Base-by-base conservation (phyloP, 2,113 vertebrate species). In the Pelobates fuscus region DNA sequence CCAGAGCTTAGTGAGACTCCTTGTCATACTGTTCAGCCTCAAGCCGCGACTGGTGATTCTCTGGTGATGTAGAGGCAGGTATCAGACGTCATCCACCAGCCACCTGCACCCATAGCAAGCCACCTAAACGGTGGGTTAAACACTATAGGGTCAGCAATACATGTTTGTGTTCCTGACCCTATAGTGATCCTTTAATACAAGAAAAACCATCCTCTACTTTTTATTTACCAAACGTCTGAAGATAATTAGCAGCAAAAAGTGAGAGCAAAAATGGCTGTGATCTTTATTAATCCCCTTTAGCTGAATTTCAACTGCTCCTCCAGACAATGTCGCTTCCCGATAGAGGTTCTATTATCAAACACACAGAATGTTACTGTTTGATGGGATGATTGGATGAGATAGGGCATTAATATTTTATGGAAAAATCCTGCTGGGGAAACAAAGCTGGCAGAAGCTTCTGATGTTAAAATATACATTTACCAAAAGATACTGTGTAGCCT, bases 401-500 rank as follows among this genome's bases (percentile, higher is more conserved):
- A 17, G 52, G n/a, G 8, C 12, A 59, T 61, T 18, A 61, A 30
- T 30, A 30, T 61, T 61, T 29, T 61, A 61, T 61, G 26, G 26
- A n/a, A 30, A n/a, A 61, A 29, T 29, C 26, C 26, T 61, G 59
- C 27, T 61, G 59, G 59, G 52, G 59, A 61, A n/a, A 59, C 57
- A 25, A 27, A 17, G 57, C 57, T 17, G 12, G 2, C 57, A 11
- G 23, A 15, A 18, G 26, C 7, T 2, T 20, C 12, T 18, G 14
- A 14, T 15, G 25, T 61, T 30, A 61, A 30, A 30, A 30, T 30
- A 26, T 29, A 30, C 59, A 61, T 25, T 59, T 59, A 57, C 54
- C 54, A 57, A 4, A 57, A 23, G 54, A 57, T 57, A 57, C 18
- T 4, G 21, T 23, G 25, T 27, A 59, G 25, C 3, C 23, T 30